phyloP scores from a whole-genome alignment of 37 sponge, comb jelly and placozoan genomes.

The Ianthella basta region DNA sequence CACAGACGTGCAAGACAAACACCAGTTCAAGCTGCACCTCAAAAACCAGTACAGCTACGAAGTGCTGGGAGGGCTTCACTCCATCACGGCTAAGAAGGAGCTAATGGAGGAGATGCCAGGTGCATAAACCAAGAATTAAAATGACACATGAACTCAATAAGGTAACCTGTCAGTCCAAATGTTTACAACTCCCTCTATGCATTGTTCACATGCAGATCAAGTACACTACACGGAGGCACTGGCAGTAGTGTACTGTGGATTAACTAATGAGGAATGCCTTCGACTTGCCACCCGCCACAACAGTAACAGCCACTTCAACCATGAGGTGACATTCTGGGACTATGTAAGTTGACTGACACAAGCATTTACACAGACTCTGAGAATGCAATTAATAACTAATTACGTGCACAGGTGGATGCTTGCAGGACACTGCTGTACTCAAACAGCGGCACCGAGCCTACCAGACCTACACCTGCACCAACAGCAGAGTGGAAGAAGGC shows the following conservation, averaged over 20 bases:
- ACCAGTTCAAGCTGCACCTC: slow-evolving; percentile 8
- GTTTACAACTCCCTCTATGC: too few species aligned
- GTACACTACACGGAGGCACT: not conserved
- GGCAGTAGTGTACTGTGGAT: slow-evolving; percentile 36
- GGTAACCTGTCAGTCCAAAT: too few species aligned
- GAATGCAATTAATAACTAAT: too few species aligned
- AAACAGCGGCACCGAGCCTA: too few species aligned
- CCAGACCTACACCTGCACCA: not conserved
- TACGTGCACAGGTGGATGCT: slow-evolving; percentile 25
- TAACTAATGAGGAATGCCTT: slow-evolving; percentile 42
- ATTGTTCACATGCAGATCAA: slow-evolving; percentile 40
- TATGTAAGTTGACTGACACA: too few species aligned
- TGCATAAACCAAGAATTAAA: too few species aligned
- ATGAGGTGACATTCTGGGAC: slow-evolving; percentile 41
- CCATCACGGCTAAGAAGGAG: slow-evolving; percentile 8
- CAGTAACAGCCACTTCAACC: slow-evolving; percentile 39
- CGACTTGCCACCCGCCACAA: slow-evolving; percentile 34
- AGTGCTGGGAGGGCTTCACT: slow-evolving; percentile 55
- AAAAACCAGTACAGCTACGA: slow-evolving; percentile 57
- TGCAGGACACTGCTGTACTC: slow-evolving; percentile 25
- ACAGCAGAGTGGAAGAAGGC: slow-evolving; percentile 27
- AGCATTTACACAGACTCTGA: too few species aligned
- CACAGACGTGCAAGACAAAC: slow-evolving; percentile 1
- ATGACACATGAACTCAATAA: too few species aligned
- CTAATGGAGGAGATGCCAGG: slow-evolving; percentile 25